These are phyloP conservation scores for Erethizon dorsatum DNA, from an alignment of 2,797 vertebrate species.

Conservation along the genomic window DNA sequence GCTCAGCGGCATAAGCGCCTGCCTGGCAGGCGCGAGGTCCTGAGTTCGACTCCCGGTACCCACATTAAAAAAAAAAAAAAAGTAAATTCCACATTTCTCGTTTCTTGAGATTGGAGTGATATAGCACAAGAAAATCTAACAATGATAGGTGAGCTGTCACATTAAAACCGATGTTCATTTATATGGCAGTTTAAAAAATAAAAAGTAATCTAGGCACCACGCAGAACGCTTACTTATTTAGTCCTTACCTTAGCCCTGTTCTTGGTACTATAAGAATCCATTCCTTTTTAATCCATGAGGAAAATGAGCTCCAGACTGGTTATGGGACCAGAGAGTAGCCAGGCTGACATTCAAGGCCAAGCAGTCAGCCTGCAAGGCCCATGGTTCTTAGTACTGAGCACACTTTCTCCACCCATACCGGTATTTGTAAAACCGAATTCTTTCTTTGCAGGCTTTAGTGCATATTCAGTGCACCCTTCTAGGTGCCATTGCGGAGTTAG, in stretches of 20 bases:
- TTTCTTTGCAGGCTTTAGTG: background rate
- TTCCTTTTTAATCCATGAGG: background rate
- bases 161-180: slow-evolving; percentile 9
- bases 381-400: background rate
- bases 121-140: background rate
- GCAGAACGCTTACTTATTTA: background rate
- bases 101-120: background rate
- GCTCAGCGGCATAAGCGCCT: too few species aligned
- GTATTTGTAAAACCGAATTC: background rate
- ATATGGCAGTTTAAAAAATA: slow-evolving; percentile 4
- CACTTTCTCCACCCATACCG: background rate
- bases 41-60: too few species aligned
- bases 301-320: background rate
- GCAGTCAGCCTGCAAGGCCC: background rate
- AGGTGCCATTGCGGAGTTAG: background rate
- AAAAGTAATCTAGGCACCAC: background rate
- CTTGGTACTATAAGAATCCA: background rate
- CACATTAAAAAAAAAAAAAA: too few species aligned
- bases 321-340: background rate
- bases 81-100: background rate
- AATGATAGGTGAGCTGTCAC: background rate
- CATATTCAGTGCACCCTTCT: background rate
- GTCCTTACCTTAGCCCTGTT: background rate
- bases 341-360: background rate
- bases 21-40: too few species aligned